Evolutionary conservation across 2,797 vertebrate species (phyloP).

Genomic region (Megaceryle alcyon): DNA sequence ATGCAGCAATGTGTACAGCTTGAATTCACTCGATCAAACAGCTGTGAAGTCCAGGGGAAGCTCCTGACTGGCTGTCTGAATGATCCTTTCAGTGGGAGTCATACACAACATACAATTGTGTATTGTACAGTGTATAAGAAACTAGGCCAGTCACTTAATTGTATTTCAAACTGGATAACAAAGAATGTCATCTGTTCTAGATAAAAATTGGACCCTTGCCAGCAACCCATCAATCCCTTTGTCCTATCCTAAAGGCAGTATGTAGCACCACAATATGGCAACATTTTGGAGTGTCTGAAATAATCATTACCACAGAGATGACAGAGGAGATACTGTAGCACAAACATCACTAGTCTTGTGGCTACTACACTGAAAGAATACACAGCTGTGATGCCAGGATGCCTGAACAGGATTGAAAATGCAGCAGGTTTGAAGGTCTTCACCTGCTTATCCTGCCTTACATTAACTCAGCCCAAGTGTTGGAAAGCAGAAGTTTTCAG

Average conservation of each 20-base stretch:
- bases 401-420: background rate
- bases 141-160: background rate
- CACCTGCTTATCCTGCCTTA: background rate
- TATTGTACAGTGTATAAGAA: background rate
- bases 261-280: background rate
- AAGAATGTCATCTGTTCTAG: background rate
- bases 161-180: background rate
- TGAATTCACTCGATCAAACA: background rate
- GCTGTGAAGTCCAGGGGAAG: background rate
- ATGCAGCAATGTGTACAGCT: background rate
- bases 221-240: background rate
- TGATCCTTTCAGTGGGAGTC: background rate
- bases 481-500: background rate
- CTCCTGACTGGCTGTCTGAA: background rate
- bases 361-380: background rate
- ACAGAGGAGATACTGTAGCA: background rate
- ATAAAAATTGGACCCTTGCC: background rate
- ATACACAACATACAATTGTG: fast-evolving
- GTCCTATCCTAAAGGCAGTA: background rate
- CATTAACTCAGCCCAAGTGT: background rate
- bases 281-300: background rate
- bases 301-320: background rate
- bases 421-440: background rate
- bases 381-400: background rate
- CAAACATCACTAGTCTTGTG: background rate